Percentiles rank a stretch among this genome's conserved stretches.
phyloP scores from a whole-genome alignment of 2,888 invertebrate genomes.

The Brachylomia viminalis region DNA sequence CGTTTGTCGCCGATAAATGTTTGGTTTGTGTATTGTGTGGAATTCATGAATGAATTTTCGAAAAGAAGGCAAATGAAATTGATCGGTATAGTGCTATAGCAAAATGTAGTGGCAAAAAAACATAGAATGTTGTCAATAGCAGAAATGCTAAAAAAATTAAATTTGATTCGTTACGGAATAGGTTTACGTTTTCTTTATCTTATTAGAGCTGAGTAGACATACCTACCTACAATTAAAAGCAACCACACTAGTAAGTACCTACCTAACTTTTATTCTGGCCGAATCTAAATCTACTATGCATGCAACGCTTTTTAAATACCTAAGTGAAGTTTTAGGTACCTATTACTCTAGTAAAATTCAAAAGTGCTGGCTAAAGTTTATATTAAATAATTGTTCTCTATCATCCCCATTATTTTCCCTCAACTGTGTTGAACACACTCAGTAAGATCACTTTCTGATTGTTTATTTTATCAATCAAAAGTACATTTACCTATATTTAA shows the following conservation, averaged over 20 bases:
- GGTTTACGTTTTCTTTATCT: neutral
- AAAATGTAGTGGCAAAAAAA: slow-evolving; percentile 37
- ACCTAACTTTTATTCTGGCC: neutral
- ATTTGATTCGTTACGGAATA: neutral
- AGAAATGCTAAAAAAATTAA: slow-evolving; percentile 6
- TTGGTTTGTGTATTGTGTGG: slow-evolving; percentile 80
- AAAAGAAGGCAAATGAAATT: slow-evolving; percentile 80
- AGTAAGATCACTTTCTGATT: neutral
- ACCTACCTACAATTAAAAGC: neutral
- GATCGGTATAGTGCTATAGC: slow-evolving; percentile 45
- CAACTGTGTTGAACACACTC: neutral
- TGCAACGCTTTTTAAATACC: neutral
- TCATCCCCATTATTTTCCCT: too few species aligned
- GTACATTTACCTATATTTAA: slow-evolving; percentile 62
- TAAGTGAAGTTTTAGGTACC: neutral
- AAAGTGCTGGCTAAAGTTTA: neutral
- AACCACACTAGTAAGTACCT: neutral
- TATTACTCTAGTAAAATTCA: neutral
- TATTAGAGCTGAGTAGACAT: neutral
- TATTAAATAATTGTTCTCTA: neutral
- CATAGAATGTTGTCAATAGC: slow-evolving; percentile 45
- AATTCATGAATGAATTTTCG: slow-evolving; percentile 70
- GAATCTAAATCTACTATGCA: neutral
- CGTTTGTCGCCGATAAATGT: slow-evolving; percentile 80
- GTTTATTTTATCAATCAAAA: slow-evolving; percentile 59